Conservation (phyloP, 2,113 vertebrate species). For the Dunckerocampus dactyliophorus region DNA sequence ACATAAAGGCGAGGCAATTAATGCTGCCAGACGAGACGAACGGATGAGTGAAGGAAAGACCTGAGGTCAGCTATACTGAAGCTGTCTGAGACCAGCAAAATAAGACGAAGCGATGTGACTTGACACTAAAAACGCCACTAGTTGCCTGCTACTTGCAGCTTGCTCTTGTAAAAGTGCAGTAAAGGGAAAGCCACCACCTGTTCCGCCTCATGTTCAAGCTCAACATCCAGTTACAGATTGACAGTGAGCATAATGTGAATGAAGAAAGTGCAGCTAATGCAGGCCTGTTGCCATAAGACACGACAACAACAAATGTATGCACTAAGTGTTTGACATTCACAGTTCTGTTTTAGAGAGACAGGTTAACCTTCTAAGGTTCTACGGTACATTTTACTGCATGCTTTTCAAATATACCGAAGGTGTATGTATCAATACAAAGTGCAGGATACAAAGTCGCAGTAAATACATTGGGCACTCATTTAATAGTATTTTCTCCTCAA, state of each 20-base stretch:
- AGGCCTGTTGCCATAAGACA: not conserved
- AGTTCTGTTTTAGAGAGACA: too few species aligned
- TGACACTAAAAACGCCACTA: not conserved
- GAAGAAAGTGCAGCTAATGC: not conserved
- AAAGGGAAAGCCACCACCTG: conserved; percentile 35
- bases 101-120: conserved; percentile 21
- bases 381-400: too few species aligned
- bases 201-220: not conserved
- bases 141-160: conserved; percentile 1
- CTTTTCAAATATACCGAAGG: too few species aligned
- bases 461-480: too few species aligned
- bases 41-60: conserved; percentile 45
- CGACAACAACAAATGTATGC: not conserved
- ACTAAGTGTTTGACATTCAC: too few species aligned
- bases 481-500: too few species aligned
- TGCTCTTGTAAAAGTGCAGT: conserved; percentile 9
- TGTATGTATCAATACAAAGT: too few species aligned
- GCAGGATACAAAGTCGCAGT: too few species aligned
- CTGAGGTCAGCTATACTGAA: conserved; percentile 39
- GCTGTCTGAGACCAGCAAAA: conserved; percentile 30
- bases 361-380: too few species aligned
- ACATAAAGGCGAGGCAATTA: not conserved
- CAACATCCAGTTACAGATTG: not conserved
- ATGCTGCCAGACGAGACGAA: conserved; percentile 8
- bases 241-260: not conserved